A percentile compares a stretch with the other conserved stretches of the same genome.
phyloP scores from a whole-genome alignment of 2,113 vertebrate genomes.

The Ancistrus triradiatus region DNA sequence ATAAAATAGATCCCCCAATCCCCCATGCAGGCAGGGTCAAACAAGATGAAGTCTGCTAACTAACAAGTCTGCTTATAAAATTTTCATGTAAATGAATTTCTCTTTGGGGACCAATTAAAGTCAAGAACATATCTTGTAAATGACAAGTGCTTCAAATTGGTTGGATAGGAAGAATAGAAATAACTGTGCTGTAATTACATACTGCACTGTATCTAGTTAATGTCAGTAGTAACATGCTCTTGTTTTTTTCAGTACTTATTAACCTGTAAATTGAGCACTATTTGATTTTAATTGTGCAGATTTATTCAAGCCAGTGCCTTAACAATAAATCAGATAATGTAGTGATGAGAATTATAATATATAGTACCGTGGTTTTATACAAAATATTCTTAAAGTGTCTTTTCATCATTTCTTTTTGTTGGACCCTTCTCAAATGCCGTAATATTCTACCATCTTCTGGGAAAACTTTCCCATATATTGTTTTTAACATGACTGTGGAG shows the following conservation, averaged over 20 bases:
- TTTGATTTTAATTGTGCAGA: conserved; percentile 14
- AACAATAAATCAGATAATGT: background rate
- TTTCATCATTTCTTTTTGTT: too few relatives aligned
- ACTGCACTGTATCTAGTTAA: conserved; percentile 60
- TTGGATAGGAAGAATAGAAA: conserved; percentile 23
- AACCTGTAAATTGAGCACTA: conserved; percentile 51
- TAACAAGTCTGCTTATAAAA: conserved; percentile 36
- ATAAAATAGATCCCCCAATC: background rate
- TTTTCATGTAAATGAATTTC: conserved; percentile 49
- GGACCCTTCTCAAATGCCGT: too few relatives aligned
- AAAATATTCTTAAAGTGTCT: too few relatives aligned
- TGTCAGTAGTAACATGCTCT: conserved; percentile 49
- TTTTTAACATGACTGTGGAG: too few relatives aligned
- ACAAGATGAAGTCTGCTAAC: conserved; percentile 25
- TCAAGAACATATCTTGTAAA: too few relatives aligned
- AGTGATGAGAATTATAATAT: background rate
- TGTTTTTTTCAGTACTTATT: conserved; percentile 49
- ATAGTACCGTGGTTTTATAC: too few relatives aligned
- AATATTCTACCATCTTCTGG: too few relatives aligned
- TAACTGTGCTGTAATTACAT: conserved; percentile 49
- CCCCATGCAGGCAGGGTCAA: conserved; percentile 29
- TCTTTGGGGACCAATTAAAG: conserved; percentile 38
- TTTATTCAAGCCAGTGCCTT: conserved; percentile 14
- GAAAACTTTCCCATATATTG: too few relatives aligned
- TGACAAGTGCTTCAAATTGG: conserved; percentile 40